Evolutionary conservation across 2,888 invertebrate genomes (phyloP).

Genomic region (Diogma glabrata): DNA sequence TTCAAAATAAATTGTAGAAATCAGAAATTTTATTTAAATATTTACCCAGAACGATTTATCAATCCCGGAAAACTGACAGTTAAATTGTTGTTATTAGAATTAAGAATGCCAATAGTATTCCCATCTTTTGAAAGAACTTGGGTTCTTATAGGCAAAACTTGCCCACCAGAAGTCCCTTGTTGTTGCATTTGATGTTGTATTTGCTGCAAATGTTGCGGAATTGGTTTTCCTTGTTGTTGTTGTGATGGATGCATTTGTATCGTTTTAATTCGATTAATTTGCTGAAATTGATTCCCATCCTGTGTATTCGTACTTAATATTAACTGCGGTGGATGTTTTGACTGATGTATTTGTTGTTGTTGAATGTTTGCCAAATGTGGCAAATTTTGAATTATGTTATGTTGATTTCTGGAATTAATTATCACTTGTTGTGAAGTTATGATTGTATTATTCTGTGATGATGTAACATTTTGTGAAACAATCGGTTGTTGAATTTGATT

Average conservation of each 20-base stretch:
- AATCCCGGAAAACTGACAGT: slow-evolving; percentile 31
- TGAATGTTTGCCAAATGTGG: background rate
- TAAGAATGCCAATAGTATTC: slow-evolving; percentile 52
- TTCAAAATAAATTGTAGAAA: slow-evolving; percentile 4
- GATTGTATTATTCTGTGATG: background rate
- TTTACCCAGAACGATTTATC: slow-evolving; percentile 11
- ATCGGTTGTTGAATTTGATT: background rate
- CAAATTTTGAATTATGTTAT: slow-evolving; percentile 1
- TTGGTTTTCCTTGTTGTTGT: slow-evolving; percentile 26
- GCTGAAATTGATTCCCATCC: slow-evolving; percentile 13
- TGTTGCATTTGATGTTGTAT: slow-evolving; percentile 46
- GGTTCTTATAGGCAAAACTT: slow-evolving; percentile 43
- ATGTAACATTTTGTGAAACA: background rate
- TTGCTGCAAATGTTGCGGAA: slow-evolving; percentile 31
- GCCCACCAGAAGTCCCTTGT: slow-evolving; percentile 48
- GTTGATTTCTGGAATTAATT: background rate
- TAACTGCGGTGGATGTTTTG: slow-evolving; percentile 14
- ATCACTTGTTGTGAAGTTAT: slow-evolving; percentile 3
- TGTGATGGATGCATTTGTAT: slow-evolving; percentile 30
- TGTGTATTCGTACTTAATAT: slow-evolving; percentile 14
- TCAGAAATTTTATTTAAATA: background rate
- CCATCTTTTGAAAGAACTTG: slow-evolving; percentile 43
- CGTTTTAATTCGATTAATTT: slow-evolving; percentile 7
- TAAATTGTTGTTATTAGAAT: slow-evolving; percentile 44
- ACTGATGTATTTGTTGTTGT: background rate